Evolutionary conservation across 2,888 invertebrate species (phyloP).

Genomic region (Eristalis arbustorum): DNA sequence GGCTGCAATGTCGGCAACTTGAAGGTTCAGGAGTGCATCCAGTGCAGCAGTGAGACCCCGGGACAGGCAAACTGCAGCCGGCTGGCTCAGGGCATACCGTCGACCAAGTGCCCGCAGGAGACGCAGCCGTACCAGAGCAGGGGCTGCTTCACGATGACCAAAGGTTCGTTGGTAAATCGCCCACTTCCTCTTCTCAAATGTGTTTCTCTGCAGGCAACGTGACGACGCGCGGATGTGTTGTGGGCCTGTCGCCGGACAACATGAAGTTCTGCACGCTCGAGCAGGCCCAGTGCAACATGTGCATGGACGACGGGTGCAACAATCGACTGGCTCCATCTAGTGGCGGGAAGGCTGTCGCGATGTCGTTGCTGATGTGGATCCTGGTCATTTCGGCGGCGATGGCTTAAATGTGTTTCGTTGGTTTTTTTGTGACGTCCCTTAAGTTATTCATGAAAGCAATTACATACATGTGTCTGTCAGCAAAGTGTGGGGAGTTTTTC

Average conservation of each 20-base stretch:
- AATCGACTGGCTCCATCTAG: conserved; percentile 26
- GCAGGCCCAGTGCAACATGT: conserved; percentile 72
- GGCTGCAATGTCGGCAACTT: conserved; percentile 67
- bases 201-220: conserved; percentile 69
- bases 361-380: background rate
- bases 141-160: conserved; percentile 68
- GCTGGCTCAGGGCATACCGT: conserved; percentile 31
- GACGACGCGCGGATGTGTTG: conserved; percentile 74
- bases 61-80: conserved; percentile 46
- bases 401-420: background rate
- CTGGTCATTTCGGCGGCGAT: background rate
- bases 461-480: background rate
- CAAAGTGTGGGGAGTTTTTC: background rate
- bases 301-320: conserved; percentile 74
- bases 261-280: conserved; percentile 71
- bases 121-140: conserved; percentile 53
- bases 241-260: conserved; percentile 72
- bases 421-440: background rate
- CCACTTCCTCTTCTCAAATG: background rate
- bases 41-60: conserved; percentile 56
- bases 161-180: conserved; percentile 50
- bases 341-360: background rate
- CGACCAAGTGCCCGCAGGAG: conserved; percentile 51
- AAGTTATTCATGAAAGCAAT: background rate
- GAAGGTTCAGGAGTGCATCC: conserved; percentile 65